Percentiles rank a stretch among this genome's conserved stretches.
These are phyloP conservation scores for Leptopterna dolabrata DNA, from an alignment of 2,888 invertebrate species.

Conservation along the genomic window DNA sequence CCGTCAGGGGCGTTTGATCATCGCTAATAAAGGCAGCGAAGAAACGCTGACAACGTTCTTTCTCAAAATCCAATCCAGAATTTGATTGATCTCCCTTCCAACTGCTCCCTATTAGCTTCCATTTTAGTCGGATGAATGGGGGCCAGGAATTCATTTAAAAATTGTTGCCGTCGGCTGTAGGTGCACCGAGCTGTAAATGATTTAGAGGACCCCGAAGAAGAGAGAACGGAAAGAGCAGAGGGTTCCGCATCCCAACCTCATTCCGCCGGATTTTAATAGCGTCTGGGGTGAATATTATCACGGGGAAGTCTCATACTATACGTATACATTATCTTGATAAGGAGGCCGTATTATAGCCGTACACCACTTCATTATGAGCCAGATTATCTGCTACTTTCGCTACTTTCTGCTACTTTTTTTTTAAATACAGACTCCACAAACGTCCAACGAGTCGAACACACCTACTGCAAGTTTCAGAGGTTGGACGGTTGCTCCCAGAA, in stretches of 20 bases:
- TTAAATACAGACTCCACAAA: too few species aligned
- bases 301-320: not conserved
- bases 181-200: conserved; percentile 39
- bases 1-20: not conserved
- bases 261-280: conserved; percentile 31
- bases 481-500: not conserved
- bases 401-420: not conserved
- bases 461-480: conserved; percentile 15
- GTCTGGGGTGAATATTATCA: not conserved
- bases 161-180: conserved; percentile 45
- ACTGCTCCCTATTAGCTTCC: conserved; percentile 11
- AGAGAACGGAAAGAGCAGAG: not conserved
- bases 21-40: conserved; percentile 15
- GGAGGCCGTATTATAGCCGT: not conserved
- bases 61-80: conserved; percentile 22
- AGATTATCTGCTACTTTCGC: not conserved
- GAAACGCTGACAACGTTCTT: conserved; percentile 12
- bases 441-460: not conserved
- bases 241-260: conserved; percentile 9
- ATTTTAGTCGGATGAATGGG: conserved; percentile 16
- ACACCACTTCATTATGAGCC: conserved; percentile 17
- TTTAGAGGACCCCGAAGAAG: conserved; percentile 10
- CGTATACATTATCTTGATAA: conserved; percentile 42
- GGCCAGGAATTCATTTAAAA: conserved; percentile 44
- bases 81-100: conserved; percentile 35